Evolutionary conservation across 2,797 vertebrate genomes (phyloP), one percentile per base, ranked within the genome.

Genomic region (Pangasius krempfi): DNA sequence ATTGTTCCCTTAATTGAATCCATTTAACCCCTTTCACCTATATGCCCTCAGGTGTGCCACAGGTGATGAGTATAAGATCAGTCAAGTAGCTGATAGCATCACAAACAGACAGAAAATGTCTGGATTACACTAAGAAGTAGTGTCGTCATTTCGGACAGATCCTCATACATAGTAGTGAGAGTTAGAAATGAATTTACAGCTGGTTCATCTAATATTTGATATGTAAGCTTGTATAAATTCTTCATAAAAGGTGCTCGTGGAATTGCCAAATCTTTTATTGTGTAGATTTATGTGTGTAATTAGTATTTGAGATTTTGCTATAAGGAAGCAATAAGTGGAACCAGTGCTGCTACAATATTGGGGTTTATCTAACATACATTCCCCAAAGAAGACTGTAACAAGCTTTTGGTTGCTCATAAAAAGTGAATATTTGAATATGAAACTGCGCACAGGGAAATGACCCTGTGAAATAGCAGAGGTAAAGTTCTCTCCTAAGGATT

Each of bases 1-100:
- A 96, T 96, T 97, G 95, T 96, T 95, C 95, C 94, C 92, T 95
- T 95, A 95, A 96, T 95, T 96, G 94, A 96, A 94, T 92, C 90
- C 93, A 94, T 95, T 96, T 91, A 91, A 91, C 91, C 91, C 83
- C 87, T 92, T 93, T 87, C 93, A 92, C 92, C 90, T 90, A 88
- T 90, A 92, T 56, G 52, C 87, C 89, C 94, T 94, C 93, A 95
- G 96, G 95, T 95, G 93, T 88, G 88, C 92, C 91, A 92, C 94
- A 94, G 94, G 93, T 94, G 93, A 94, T 84, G 88, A 85, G 85
- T 91, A 86, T 89, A 66, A 91, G 75, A 87, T 78, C 75, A 66
- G 88, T 73, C 81, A 40, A 84, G 75, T 87, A 91, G 88, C 90
- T 66, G 91, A 90, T 86, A 82, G 64, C 80, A 78, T 62, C 75